phyloP scores from a whole-genome alignment of 2,888 invertebrate genomes.

The Scaptodrosophila latifasciaeformis region DNA sequence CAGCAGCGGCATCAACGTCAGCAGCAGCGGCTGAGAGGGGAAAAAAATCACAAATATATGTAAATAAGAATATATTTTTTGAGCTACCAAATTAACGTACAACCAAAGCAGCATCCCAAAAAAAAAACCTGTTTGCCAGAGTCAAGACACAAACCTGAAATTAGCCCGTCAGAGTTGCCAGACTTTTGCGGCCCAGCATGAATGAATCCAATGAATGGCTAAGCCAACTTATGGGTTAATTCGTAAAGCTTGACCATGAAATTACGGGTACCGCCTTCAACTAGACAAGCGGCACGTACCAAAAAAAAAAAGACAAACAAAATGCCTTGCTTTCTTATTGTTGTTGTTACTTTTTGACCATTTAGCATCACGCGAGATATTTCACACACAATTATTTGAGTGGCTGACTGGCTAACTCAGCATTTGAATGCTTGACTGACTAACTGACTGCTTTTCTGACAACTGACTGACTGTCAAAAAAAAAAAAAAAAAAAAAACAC shows the following conservation, averaged over 20 bases:
- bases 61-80: too few relatives aligned
- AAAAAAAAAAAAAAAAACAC: conserved; percentile 18
- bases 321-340: neutral
- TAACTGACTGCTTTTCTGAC: neutral
- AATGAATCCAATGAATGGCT: too few relatives aligned
- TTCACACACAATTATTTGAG: conserved; percentile 46
- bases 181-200: conserved; percentile 27
- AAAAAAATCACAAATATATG: too few relatives aligned
- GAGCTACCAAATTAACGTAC: conserved; percentile 61
- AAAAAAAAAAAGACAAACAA: too few relatives aligned
- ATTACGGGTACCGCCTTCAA: too few relatives aligned
- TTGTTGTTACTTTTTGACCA: conserved; percentile 47
- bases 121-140: conserved; percentile 60
- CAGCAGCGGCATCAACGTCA: conserved; percentile 64
- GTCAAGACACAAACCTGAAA: conserved; percentile 51
- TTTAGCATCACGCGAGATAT: conserved; percentile 47
- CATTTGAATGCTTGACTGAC: conserved; percentile 20
- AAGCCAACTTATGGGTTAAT: neutral
- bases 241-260: conserved; percentile 40
- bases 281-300: too few relatives aligned
- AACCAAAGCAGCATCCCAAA: conserved; percentile 14
- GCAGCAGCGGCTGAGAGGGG: conserved; percentile 23
- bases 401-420: conserved; percentile 6
- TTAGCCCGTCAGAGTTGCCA: conserved; percentile 47
- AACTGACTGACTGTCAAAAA: conserved; percentile 32